Conservation (phyloP, 2,797 vertebrate species). For the Labroides dimidiatus region DNA sequence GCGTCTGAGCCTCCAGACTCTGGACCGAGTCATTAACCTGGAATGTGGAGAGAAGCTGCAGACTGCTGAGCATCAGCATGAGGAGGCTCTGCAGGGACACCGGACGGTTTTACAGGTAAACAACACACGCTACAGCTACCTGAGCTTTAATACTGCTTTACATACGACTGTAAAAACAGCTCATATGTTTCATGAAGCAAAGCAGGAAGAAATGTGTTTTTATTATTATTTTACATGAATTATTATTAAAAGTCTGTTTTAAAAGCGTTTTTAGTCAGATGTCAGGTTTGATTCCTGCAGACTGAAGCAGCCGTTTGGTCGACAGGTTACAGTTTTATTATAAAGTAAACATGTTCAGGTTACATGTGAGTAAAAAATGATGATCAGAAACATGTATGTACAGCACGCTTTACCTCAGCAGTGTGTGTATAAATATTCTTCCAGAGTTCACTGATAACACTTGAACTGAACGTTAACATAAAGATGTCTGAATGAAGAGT, state of each 20-base stretch:
- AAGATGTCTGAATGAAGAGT: slow-evolving; percentile 29
- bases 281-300: no score
- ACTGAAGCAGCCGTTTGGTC: slow-evolving; percentile 17
- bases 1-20: slow-evolving; percentile 6
- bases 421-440: slow-evolving; percentile 69
- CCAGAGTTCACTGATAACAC: slow-evolving; percentile 48
- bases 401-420: slow-evolving; percentile 51
- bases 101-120: not conserved
- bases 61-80: slow-evolving; percentile 34
- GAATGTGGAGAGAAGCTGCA: slow-evolving; percentile 45
- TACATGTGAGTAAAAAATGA: slow-evolving; percentile 50
- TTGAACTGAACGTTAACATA: not conserved
- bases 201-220: no score
- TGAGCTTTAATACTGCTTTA: no score
- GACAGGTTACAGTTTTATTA: slow-evolving; percentile 74
- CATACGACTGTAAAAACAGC: no score
- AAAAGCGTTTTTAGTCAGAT: no score
- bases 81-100: slow-evolving; percentile 7
- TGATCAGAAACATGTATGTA: slow-evolving; percentile 54
- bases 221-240: no score
- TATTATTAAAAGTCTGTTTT: no score
- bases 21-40: slow-evolving; percentile 41
- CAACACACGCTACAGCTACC: no score
- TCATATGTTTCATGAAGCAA: no score
- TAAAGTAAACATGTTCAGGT: slow-evolving; percentile 55